phyloP scores from a whole-genome alignment of 1,140 invertebrate species.

The Eumaeus atala region DNA sequence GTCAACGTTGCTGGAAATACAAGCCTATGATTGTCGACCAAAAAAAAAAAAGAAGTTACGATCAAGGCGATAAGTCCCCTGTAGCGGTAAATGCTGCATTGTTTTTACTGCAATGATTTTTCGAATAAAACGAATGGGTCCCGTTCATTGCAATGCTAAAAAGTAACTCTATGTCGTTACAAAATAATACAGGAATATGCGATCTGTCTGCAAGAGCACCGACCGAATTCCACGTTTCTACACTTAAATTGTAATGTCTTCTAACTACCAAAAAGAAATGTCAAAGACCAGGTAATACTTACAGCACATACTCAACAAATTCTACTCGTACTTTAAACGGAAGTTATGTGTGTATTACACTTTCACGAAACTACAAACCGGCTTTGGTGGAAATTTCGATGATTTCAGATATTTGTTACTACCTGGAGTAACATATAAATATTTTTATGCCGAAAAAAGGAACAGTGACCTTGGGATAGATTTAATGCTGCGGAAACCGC shows the following conservation, averaged over 20 bases:
- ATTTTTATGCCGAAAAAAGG: too few relatives aligned
- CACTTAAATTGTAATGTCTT: constrained; percentile 63
- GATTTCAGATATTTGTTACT: too few relatives aligned
- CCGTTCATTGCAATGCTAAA: constrained; percentile 10
- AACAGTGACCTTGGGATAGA: too few relatives aligned
- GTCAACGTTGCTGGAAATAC: constrained; percentile 28
- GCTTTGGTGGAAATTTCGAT: too few relatives aligned
- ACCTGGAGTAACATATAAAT: too few relatives aligned
- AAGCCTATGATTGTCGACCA: constrained; percentile 28
- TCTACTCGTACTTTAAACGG: too few relatives aligned
- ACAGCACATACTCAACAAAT: too few relatives aligned
- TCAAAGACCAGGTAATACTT: too few relatives aligned
- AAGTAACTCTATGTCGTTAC: constrained; percentile 4
- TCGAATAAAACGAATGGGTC: constrained; percentile 5
- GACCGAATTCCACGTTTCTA: constrained; percentile 67
- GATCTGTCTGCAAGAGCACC: constrained; percentile 45
- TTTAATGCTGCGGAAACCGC: too few relatives aligned
- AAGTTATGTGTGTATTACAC: too few relatives aligned
- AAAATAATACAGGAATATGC: constrained; percentile 9
- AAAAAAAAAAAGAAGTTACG: constrained; percentile 46
- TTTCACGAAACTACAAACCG: too few relatives aligned
- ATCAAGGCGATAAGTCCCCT: constrained; percentile 44
- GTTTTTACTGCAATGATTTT: constrained; percentile 27
- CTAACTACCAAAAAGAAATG: constrained; percentile 28
- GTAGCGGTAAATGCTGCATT: constrained; percentile 37